These are phyloP conservation scores for Tribolium castaneum DNA, from an alignment of 1,140 invertebrate species.

Conservation along the genomic window DNA sequence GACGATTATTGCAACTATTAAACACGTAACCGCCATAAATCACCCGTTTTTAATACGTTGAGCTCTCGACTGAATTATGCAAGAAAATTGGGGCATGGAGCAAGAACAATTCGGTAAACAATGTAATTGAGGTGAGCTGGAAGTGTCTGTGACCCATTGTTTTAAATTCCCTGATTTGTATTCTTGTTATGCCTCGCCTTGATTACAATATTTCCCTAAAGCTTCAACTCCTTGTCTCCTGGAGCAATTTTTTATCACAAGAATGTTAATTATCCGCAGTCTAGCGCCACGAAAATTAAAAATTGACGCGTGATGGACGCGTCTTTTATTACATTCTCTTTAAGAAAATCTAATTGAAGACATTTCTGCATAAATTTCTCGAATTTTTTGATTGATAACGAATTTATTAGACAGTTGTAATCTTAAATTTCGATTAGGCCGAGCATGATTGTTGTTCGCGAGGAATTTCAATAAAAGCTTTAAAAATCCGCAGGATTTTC, in stretches of 20 bases:
- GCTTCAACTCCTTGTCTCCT: background rate
- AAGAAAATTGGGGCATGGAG: background rate
- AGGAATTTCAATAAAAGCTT: constrained; percentile 37
- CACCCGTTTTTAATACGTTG: background rate
- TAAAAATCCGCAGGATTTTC: constrained; percentile 32
- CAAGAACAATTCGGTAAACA: constrained; percentile 12
- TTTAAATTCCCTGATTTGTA: constrained; percentile 10
- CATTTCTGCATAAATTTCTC: background rate
- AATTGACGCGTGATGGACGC: background rate
- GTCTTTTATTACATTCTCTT: background rate
- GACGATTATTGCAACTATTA: constrained; percentile 16
- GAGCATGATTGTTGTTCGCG: constrained; percentile 6
- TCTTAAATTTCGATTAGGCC: constrained; percentile 24
- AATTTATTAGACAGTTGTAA: constrained; percentile 3
- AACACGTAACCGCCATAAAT: background rate
- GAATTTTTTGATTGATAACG: constrained; percentile 12
- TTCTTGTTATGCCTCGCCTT: constrained; percentile 3
- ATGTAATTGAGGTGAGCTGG: constrained; percentile 7
- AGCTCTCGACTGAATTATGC: background rate
- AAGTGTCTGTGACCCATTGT: constrained; percentile 5
- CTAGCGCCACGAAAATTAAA: background rate
- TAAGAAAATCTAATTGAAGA: background rate
- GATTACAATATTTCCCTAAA: constrained; percentile 30
- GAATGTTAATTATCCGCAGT: background rate
- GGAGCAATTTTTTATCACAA: background rate